These are phyloP conservation scores for Urosaurus nigricauda DNA, from an alignment of 2,797 vertebrate genomes.

Conservation along the genomic window DNA sequence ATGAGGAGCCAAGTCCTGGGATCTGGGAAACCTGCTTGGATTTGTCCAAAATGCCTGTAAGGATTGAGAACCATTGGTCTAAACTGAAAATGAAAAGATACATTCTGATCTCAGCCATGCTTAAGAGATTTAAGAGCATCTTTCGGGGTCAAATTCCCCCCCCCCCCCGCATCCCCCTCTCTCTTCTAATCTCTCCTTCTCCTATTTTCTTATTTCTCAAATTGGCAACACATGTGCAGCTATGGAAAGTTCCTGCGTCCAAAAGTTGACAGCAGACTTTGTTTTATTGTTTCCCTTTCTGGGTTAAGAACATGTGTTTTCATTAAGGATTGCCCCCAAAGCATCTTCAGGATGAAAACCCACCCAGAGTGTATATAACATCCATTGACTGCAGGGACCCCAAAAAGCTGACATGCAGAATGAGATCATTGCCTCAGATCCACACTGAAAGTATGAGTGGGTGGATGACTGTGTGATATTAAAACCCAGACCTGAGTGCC, in stretches of 20 bases:
- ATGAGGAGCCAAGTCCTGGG: too few species aligned
- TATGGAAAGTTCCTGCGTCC: slow-evolving; percentile 27
- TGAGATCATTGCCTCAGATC: not conserved
- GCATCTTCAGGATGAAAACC: slow-evolving; percentile 37
- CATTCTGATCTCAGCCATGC: not conserved
- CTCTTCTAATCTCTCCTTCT: too few species aligned
- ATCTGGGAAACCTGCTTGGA: too few species aligned
- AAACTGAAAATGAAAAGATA: not conserved
- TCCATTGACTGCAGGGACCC: not conserved
- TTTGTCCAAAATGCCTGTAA: too few species aligned
- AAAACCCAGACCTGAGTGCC: not conserved
- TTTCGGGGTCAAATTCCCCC: not conserved
- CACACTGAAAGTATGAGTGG: not conserved
- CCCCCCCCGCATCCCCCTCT: too few species aligned
- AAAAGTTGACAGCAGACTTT: slow-evolving; percentile 1
- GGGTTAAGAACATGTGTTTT: not conserved
- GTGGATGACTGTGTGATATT: not conserved
- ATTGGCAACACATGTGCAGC: slow-evolving; percentile 26
- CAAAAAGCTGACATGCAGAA: not conserved
- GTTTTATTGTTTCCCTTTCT: slow-evolving; percentile 15
- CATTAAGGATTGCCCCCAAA: not conserved
- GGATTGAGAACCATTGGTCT: not conserved
- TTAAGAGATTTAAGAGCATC: not conserved
- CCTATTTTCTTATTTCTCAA: slow-evolving; percentile 31
- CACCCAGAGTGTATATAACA: slow-evolving; percentile 12